phyloP scores from a whole-genome alignment of 2,113 vertebrate species.

The Strix aluco region DNA sequence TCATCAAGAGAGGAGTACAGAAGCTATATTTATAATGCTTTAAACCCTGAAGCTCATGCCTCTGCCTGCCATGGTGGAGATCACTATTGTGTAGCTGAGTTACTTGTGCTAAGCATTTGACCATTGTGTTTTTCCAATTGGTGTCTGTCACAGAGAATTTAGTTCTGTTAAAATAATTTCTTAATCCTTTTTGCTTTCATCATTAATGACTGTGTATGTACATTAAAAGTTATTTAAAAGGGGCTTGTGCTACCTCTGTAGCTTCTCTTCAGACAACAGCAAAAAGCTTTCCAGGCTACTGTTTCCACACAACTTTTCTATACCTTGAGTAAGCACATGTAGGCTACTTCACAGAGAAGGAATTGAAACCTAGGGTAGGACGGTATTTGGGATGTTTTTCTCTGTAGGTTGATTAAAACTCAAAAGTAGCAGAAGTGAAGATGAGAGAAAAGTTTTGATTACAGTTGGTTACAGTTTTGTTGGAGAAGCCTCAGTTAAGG shows the following conservation, averaged over 20 bases:
- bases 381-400: constrained; percentile 4
- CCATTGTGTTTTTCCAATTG: background rate
- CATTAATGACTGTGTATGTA: background rate
- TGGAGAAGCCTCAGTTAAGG: background rate
- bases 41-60: background rate
- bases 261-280: background rate
- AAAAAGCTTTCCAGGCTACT: background rate
- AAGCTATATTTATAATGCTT: background rate
- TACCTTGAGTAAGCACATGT: background rate
- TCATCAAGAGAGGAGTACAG: background rate
- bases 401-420: constrained; percentile 24
- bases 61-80: background rate
- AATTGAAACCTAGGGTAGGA: background rate
- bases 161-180: background rate
- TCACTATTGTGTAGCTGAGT: background rate
- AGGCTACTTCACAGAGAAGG: constrained; percentile 9
- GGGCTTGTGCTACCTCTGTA: background rate
- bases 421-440: background rate
- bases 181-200: background rate
- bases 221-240: background rate
- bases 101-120: background rate
- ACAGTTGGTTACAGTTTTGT: background rate
- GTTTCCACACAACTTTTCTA: background rate
- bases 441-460: background rate
- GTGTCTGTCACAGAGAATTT: background rate